Evolutionary conservation across 2,888 invertebrate genomes (phyloP).

Genomic region (Hypercompe scribonia): DNA sequence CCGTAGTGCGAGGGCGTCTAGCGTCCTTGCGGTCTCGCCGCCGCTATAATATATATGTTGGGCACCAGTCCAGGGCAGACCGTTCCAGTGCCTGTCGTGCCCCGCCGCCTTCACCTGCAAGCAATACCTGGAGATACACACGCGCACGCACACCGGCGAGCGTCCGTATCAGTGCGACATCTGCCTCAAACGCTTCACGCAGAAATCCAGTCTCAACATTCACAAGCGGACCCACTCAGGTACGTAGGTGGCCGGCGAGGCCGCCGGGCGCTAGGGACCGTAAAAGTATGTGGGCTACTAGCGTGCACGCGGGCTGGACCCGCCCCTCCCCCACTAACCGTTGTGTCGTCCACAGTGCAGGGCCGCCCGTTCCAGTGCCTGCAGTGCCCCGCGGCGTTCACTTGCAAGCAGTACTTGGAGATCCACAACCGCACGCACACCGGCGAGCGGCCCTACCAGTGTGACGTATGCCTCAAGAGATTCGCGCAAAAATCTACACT

Average conservation of each 20-base stretch:
- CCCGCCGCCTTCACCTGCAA: slow-evolving; percentile 87
- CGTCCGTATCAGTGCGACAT: slow-evolving; percentile 90
- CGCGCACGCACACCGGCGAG: slow-evolving; percentile 87
- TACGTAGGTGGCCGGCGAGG: slow-evolving; percentile 67
- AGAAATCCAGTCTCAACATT: slow-evolving; percentile 93
- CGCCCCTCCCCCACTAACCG: slow-evolving; percentile 46
- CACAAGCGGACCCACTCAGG: slow-evolving; percentile 92
- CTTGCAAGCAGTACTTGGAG: slow-evolving; percentile 86
- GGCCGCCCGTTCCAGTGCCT: slow-evolving; percentile 88
- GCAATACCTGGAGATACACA: slow-evolving; percentile 88
- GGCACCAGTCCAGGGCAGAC: slow-evolving; percentile 87
- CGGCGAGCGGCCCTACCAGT: slow-evolving; percentile 88
- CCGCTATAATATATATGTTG: slow-evolving; percentile 85
- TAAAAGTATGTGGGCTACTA: slow-evolving; percentile 66
- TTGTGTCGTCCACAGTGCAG: slow-evolving; percentile 77
- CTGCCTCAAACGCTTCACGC: slow-evolving; percentile 93
- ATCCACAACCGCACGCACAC: slow-evolving; percentile 86
- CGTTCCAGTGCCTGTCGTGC: slow-evolving; percentile 88
- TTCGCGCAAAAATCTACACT: slow-evolving; percentile 94
- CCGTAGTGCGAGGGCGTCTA: slow-evolving; percentile 81
- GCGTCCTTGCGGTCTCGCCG: slow-evolving; percentile 79
- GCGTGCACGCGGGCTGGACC: slow-evolving; percentile 37
- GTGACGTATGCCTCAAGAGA: slow-evolving; percentile 92
- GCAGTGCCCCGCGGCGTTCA: slow-evolving; percentile 87
- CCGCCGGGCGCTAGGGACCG: slow-evolving; percentile 56